Conservation (phyloP, 1,140 invertebrate genomes). For the Scaptodrosophila lebanonensis region DNA sequence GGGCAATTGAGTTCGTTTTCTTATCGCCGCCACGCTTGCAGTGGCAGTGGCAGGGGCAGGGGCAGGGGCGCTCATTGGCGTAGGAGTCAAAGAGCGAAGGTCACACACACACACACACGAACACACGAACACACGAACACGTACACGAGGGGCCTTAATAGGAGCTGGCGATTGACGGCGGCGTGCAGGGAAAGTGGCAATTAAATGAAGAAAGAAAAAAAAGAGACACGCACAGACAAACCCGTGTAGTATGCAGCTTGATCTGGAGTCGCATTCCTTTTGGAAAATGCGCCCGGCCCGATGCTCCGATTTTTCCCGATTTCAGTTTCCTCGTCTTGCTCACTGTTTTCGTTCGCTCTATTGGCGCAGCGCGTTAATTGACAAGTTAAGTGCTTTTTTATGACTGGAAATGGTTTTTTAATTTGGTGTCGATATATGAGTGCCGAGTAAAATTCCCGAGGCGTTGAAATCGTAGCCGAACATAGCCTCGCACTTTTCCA, state of each 20-base stretch:
- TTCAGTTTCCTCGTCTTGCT: constrained; percentile 9
- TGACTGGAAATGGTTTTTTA: constrained; percentile 68
- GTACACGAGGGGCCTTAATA: constrained; percentile 27
- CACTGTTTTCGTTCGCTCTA: constrained; percentile 14
- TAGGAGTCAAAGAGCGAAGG: constrained; percentile 35
- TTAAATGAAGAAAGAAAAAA: constrained; percentile 28
- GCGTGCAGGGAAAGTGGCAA: constrained; percentile 23
- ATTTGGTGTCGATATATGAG: constrained; percentile 67
- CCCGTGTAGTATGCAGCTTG: too few species aligned
- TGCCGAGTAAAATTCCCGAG: constrained; percentile 25
- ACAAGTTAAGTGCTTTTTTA: constrained; percentile 76
- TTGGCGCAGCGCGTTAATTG: constrained; percentile 58
- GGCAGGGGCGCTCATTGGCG: constrained; percentile 10
- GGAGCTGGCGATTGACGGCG: constrained; percentile 55
- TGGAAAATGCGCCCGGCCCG: too few species aligned
- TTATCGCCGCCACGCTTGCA: constrained; percentile 37
- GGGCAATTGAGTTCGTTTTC: constrained; percentile 20
- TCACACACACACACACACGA: constrained; percentile 36
- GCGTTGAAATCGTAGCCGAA: constrained; percentile 44
- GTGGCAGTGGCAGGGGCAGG: background rate
- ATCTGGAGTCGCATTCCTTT: too few species aligned
- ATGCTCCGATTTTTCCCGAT: too few species aligned
- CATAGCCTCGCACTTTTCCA: too few species aligned
- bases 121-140: background rate
- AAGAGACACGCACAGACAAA: constrained; percentile 30